Conservation (phyloP, 1,140 invertebrate species). For the Dreissena rostriformis region DNA sequence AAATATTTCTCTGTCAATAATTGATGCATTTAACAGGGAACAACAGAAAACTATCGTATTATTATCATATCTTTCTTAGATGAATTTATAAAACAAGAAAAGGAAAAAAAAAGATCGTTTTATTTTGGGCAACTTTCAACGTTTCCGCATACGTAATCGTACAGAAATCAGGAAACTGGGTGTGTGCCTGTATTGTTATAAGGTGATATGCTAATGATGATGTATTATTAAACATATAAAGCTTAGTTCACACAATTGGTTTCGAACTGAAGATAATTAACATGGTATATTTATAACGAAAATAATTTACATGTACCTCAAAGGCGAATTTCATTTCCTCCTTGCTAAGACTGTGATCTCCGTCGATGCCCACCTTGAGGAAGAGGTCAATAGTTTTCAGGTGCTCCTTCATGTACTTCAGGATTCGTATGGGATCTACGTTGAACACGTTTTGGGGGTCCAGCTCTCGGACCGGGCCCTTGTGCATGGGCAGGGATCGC, state of each 20-base stretch:
- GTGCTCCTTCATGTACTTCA: slow-evolving; percentile 74
- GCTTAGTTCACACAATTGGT: neutral
- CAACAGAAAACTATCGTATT: neutral
- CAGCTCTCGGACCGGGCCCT: slow-evolving; percentile 34
- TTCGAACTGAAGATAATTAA: neutral
- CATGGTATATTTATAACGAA: neutral
- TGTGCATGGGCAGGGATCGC: slow-evolving; percentile 63
- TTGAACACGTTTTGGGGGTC: slow-evolving; percentile 70
- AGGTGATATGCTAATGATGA: neutral
- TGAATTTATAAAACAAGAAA: neutral
- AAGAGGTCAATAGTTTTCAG: slow-evolving; percentile 72
- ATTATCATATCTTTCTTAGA: neutral
- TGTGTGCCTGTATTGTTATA: neutral
- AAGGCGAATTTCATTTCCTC: slow-evolving; percentile 71
- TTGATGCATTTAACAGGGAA: neutral
- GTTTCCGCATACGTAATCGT: neutral
- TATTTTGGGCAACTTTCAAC: too few species aligned
- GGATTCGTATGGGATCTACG: slow-evolving; percentile 71
- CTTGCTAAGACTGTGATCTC: slow-evolving; percentile 55
- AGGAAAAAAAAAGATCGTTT: neutral
- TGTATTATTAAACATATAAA: neutral
- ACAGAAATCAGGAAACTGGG: neutral
- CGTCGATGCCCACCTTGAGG: slow-evolving; percentile 69
- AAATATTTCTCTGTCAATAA: neutral
- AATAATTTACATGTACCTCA: slow-evolving; percentile 59